Evolutionary conservation across 1,140 invertebrate species (phyloP).

Genomic region (Aphelenchoides avenae): DNA sequence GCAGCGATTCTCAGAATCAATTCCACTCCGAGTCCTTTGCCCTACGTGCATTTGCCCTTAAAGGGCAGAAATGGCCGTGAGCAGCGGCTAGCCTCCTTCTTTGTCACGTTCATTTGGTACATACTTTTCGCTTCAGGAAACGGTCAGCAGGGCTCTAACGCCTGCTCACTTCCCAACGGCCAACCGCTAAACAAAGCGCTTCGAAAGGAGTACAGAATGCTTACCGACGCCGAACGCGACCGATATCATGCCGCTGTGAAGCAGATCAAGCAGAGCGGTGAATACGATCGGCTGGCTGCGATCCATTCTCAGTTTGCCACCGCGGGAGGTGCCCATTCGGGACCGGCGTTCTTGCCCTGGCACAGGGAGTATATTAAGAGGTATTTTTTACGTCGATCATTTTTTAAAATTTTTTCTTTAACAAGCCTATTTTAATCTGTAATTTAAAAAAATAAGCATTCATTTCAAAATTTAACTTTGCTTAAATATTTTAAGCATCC

Average conservation of each 20-base stretch:
- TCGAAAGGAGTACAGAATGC: slow-evolving; percentile 19
- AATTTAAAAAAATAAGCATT: no score
- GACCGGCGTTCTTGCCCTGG: slow-evolving; percentile 24
- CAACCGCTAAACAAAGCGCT: slow-evolving; percentile 20
- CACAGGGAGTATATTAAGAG: slow-evolving; percentile 12
- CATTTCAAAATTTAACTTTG: slow-evolving; percentile 1
- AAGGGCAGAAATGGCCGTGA: no score
- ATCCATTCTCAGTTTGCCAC: slow-evolving; percentile 46
- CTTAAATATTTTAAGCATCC: background rate
- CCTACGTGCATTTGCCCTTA: no score
- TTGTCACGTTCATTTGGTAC: background rate
- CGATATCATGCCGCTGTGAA: slow-evolving; percentile 56
- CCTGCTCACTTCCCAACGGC: slow-evolving; percentile 15
- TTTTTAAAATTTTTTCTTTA: no score
- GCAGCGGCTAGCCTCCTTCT: no score
- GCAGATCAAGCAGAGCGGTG: slow-evolving; percentile 53
- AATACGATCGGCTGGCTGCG: slow-evolving; percentile 41
- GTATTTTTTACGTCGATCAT: no score
- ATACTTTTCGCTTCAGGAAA: slow-evolving; percentile 1
- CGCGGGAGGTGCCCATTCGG: slow-evolving; percentile 33
- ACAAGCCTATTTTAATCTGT: no score
- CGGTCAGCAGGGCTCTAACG: slow-evolving; percentile 9
- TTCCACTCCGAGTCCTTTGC: no score
- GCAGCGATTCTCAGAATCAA: no score
- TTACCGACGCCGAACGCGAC: slow-evolving; percentile 7